phyloP scores from a whole-genome alignment of 2,797 vertebrate genomes.

The Benthosema pterotum region DNA sequence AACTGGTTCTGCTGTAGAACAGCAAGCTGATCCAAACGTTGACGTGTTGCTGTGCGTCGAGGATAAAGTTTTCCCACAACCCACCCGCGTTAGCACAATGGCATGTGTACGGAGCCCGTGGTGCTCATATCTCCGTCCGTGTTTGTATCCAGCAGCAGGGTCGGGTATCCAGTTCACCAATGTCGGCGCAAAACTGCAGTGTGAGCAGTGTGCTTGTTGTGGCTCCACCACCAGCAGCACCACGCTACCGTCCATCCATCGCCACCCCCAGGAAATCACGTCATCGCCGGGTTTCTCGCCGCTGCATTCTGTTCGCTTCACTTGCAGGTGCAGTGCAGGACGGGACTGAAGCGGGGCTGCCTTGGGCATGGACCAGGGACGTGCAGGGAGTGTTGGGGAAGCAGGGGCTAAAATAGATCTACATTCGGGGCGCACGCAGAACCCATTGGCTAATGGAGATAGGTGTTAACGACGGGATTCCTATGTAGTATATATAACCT shows the following conservation, averaged over 20 bases:
- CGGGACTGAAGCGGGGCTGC: no score
- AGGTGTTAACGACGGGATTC: no score
- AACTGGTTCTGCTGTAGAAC: slow-evolving; percentile 26
- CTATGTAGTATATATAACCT: no score
- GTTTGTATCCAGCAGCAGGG: slow-evolving; percentile 39
- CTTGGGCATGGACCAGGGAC: neutral
- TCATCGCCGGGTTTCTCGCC: slow-evolving; percentile 40
- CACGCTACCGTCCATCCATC: slow-evolving; percentile 55
- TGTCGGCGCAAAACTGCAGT: slow-evolving; percentile 61
- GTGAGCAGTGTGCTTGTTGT: slow-evolving; percentile 58
- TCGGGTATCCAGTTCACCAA: slow-evolving; percentile 44
- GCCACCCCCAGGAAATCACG: slow-evolving; percentile 45
- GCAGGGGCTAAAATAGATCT: no score
- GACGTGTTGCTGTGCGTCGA: neutral
- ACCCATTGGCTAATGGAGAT: no score
- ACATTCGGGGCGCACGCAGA: no score
- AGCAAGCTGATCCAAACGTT: slow-evolving; percentile 20
- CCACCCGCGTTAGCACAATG: slow-evolving; percentile 49
- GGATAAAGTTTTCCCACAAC: slow-evolving; percentile 16
- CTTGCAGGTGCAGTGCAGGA: slow-evolving; percentile 37
- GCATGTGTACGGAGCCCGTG: slow-evolving; percentile 38
- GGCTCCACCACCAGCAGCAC: slow-evolving; percentile 30
- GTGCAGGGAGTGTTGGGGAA: no score
- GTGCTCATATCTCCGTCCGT: slow-evolving; percentile 60
- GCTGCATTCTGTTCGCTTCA: slow-evolving; percentile 11